Percentiles rank a stretch among this genome's conserved stretches.
These are phyloP conservation scores for Heliothis virescens DNA, from an alignment of 1,140 invertebrate species.

Conservation along the genomic window DNA sequence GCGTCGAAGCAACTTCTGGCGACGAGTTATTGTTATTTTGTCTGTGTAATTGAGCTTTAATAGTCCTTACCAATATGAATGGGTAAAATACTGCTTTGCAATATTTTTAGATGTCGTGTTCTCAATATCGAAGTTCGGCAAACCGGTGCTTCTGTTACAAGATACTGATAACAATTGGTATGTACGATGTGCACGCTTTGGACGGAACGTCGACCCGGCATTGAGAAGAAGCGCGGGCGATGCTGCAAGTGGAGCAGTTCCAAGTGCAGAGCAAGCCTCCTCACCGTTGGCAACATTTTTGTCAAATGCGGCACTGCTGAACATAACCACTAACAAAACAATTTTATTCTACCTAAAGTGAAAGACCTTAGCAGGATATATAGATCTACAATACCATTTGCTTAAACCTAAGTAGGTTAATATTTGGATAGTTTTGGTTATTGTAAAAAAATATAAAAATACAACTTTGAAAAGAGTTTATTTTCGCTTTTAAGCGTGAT, in stretches of 20 bases:
- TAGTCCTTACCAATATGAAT: no score
- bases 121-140: slow-evolving; percentile 49
- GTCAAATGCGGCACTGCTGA: slow-evolving; percentile 36
- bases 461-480: no score
- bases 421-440: no score
- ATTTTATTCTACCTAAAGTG: no score
- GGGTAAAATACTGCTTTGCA: neutral
- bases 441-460: no score
- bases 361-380: neutral
- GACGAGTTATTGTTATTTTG: no score
- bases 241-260: slow-evolving; percentile 48
- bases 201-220: neutral
- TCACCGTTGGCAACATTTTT: slow-evolving; percentile 53
- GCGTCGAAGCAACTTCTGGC: no score
- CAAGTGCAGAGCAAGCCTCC: slow-evolving; percentile 59
- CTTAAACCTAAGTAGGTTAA: neutral
- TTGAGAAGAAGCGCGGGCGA: slow-evolving; percentile 23
- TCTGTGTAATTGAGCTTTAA: no score
- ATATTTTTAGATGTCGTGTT: neutral
- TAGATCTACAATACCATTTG: neutral
- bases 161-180: slow-evolving; percentile 53
- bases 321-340: slow-evolving; percentile 47
- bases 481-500: no score
- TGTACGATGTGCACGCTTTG: neutral
- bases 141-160: slow-evolving; percentile 50